phyloP scores from a whole-genome alignment of 2,888 invertebrate species.

The Griposia aprilina region DNA sequence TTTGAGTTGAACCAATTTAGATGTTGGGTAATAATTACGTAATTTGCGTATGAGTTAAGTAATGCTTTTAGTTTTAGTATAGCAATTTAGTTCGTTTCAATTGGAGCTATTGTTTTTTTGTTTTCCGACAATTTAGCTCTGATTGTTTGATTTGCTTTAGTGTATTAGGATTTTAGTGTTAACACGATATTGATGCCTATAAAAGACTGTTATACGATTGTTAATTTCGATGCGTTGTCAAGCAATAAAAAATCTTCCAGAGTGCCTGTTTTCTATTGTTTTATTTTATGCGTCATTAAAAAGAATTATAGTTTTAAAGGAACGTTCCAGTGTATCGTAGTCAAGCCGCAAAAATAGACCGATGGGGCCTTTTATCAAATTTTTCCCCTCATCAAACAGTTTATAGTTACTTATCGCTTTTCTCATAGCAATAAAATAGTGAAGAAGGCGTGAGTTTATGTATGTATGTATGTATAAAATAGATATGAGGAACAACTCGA shows the following conservation, averaged over 20 bases:
- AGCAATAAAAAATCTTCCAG: constrained; percentile 31
- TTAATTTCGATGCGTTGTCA: constrained; percentile 18
- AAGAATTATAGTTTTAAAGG: constrained; percentile 27
- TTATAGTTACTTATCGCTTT: constrained; percentile 77
- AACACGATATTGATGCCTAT: background rate
- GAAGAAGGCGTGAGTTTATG: too few relatives aligned
- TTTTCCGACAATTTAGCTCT: background rate
- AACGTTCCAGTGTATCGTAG: constrained; percentile 28
- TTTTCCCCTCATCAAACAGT: constrained; percentile 71
- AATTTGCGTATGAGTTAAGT: constrained; percentile 53
- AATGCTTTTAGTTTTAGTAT: constrained; percentile 25
- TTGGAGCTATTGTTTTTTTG: constrained; percentile 13
- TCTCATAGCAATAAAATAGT: constrained; percentile 60
- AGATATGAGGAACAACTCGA: constrained; percentile 80
- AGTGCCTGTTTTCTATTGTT: constrained; percentile 28
- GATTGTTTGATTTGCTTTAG: constrained; percentile 10
- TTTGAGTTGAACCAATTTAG: constrained; percentile 59
- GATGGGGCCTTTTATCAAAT: constrained; percentile 48
- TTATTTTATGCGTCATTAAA: constrained; percentile 45
- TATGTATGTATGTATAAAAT: constrained; percentile 68
- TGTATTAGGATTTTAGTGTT: constrained; percentile 8
- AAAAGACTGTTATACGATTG: constrained; percentile 19
- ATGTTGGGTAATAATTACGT: constrained; percentile 57
- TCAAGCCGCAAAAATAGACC: constrained; percentile 51
- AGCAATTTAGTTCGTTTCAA: constrained; percentile 18